phyloP scores from a whole-genome alignment of 2,888 invertebrate species.

The Rhagonycha lutea region DNA sequence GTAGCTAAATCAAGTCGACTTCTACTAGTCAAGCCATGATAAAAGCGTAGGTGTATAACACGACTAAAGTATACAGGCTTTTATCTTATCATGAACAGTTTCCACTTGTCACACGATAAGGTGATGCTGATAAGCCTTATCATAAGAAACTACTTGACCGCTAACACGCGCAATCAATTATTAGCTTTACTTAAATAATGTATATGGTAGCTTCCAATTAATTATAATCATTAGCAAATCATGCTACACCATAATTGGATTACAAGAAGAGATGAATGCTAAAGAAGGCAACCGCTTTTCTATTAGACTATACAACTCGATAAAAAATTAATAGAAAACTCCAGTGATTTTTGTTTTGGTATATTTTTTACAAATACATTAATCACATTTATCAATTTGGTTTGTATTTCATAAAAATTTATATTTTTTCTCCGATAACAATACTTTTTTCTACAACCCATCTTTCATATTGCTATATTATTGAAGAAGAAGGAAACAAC shows the following conservation, averaged over 20 bases:
- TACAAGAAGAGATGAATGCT: neutral
- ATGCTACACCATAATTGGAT: neutral
- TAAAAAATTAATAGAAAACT: neutral
- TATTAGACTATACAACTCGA: neutral
- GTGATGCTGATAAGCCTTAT: slow-evolving; percentile 29
- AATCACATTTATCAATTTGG: too few relatives aligned
- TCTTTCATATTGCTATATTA: too few relatives aligned
- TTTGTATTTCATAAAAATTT: too few relatives aligned
- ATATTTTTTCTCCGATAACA: too few relatives aligned
- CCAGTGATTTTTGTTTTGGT: neutral
- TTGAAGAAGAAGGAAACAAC: too few relatives aligned
- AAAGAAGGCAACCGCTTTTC: neutral
- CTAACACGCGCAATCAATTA: slow-evolving; percentile 28
- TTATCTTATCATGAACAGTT: slow-evolving; percentile 32
- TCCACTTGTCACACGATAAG: slow-evolving; percentile 30
- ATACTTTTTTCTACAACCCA: too few relatives aligned
- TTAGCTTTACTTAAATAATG: neutral
- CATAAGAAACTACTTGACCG: slow-evolving; percentile 29
- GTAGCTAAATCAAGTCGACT: neutral
- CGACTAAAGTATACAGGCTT: slow-evolving; percentile 23
- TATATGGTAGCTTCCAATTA: neutral
- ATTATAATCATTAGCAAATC: neutral
- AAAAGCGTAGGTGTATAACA: slow-evolving; percentile 25
- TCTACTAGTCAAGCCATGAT: slow-evolving; percentile 1
- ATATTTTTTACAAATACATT: too few relatives aligned